Evolutionary conservation across 2,888 invertebrate genomes (phyloP), one percentile per base, ranked within the genome.

Genomic region (Nymphalis c-album): DNA sequence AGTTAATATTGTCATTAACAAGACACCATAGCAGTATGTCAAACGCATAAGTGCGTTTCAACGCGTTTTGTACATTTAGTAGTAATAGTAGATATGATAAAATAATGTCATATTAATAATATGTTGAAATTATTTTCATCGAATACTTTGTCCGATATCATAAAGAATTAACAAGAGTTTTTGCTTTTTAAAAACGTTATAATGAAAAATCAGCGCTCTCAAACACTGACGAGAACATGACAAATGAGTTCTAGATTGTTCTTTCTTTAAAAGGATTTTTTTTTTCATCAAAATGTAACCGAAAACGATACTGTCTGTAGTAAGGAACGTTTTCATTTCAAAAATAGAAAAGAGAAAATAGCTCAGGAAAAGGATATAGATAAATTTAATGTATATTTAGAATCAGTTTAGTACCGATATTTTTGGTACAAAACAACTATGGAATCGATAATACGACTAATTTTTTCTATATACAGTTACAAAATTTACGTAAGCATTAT

Each of bases 221-320:
- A 75, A 67, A 72, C 76, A 75, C 77, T 75, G 83, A 72, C 76
- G 82, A 85, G 82, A 74, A 73, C 72, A 75, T 84, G 82, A 85
- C 80, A 83, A 84, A 85, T 83, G 74, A 79, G 59, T 51, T 63
- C 35, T 53, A 53, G n/a, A 53, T 20, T 59, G 48, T 64, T 64
- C n/a, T 48, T 18, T 48, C 6, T 64, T 47, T 64, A 40, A 50
- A 40, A 50, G 35, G 20, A 50, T 16, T 10, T 22, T 51, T 16
- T 10, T 22, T 51, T 62, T 50, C 48, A 55, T 55, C 45, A 60
- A 61, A 35, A 40, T 17, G 62, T 50, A 61, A 10, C 6, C 8
- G n/a, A 18, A 7, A 18, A 51, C 40, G 0, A 13, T 40, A 13
- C 13, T 40, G 10, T 40, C 13, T 40, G 40, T 13, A 13, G 40